These are phyloP conservation scores for Xanthia icteritia DNA, from an alignment of 2,888 invertebrate species.

Conservation along the genomic window DNA sequence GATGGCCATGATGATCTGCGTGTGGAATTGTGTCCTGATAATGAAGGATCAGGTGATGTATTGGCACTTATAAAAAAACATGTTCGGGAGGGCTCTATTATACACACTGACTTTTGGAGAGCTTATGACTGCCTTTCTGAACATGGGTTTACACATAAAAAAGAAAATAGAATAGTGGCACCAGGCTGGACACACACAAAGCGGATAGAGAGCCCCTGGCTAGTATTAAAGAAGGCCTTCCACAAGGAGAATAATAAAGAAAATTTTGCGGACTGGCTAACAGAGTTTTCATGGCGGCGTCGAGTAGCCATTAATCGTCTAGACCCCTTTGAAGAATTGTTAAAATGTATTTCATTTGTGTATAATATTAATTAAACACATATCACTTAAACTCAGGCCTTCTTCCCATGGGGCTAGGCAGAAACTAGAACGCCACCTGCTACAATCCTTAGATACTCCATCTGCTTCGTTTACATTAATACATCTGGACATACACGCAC, in stretches of 20 bases:
- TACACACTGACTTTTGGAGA: slow-evolving; percentile 1
- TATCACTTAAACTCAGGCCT: background rate
- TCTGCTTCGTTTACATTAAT: background rate
- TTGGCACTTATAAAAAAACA: background rate
- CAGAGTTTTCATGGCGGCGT: slow-evolving; percentile 5
- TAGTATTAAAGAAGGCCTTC: background rate
- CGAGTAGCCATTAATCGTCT: background rate
- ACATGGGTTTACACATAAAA: slow-evolving; percentile 10
- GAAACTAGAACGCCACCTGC: background rate
- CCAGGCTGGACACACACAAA: background rate
- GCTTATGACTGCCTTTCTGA: slow-evolving; percentile 9
- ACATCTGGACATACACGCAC: background rate
- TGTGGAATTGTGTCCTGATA: background rate
- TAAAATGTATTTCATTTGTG: background rate
- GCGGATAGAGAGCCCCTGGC: background rate
- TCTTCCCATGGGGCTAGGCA: background rate
- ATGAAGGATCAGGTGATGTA: background rate
- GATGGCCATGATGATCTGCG: background rate
- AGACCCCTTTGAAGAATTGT: slow-evolving; percentile 7
- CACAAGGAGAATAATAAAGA: background rate
- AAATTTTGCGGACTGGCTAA: slow-evolving; percentile 1
- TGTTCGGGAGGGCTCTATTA: slow-evolving; percentile 1
- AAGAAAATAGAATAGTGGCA: background rate
- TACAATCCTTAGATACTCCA: background rate
- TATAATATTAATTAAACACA: background rate